Conservation (phyloP, 2,113 vertebrate species). For the Shinisaurus crocodilurus region DNA sequence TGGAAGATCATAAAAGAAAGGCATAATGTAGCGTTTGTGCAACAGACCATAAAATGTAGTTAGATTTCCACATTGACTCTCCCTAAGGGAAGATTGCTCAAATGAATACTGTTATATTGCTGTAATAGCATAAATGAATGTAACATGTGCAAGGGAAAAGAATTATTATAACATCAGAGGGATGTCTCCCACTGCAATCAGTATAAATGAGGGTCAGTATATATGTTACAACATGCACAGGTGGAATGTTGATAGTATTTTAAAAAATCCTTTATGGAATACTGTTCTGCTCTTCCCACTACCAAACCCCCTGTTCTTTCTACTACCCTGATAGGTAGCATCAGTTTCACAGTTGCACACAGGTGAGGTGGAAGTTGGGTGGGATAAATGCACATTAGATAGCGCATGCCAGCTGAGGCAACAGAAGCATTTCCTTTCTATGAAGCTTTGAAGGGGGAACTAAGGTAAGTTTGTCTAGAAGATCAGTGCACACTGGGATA, state of each 20-base stretch:
- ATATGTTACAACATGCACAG: neutral
- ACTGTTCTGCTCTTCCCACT: neutral
- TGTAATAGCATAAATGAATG: neutral
- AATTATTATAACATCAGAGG: neutral
- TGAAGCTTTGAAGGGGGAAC: neutral
- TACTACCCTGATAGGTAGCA: neutral
- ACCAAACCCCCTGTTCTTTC: neutral
- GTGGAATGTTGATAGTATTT: neutral
- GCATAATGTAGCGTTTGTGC: neutral
- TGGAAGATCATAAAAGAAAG: slow-evolving; percentile 6
- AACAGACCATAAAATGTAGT: slow-evolving; percentile 10
- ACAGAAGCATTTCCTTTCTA: neutral
- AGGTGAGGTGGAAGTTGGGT: neutral
- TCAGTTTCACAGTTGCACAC: neutral
- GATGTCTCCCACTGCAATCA: neutral
- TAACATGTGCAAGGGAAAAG: neutral
- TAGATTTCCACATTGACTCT: slow-evolving; percentile 9
- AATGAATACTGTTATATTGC: neutral
- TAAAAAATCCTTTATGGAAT: neutral
- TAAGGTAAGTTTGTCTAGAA: neutral
- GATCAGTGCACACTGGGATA: neutral
- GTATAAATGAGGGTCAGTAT: neutral
- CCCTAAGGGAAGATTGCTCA: slow-evolving; percentile 6
- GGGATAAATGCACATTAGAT: neutral
- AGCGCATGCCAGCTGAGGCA: neutral